Percentiles rank a stretch among this genome's conserved stretches.
phyloP scores from a whole-genome alignment of 2,113 vertebrate genomes.

The Mionectes macconnelli region DNA sequence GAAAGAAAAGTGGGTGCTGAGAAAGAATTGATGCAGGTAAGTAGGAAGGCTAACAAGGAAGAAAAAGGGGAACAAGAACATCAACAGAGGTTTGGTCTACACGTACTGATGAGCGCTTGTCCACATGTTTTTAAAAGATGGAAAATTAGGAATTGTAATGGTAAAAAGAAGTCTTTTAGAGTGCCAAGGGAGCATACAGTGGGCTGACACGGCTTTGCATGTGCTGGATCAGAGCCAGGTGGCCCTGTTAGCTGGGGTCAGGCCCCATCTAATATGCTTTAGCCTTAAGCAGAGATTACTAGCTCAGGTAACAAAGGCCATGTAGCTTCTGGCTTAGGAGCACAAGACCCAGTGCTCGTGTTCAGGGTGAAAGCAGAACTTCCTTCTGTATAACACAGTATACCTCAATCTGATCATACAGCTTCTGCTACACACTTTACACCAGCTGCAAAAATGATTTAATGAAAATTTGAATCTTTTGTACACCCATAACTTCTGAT shows the following conservation, averaged over 20 bases:
- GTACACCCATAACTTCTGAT: neutral
- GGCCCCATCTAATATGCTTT: neutral
- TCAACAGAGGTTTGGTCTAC: neutral
- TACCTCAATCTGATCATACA: fast-evolving
- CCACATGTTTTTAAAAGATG: neutral
- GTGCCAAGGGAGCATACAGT: neutral
- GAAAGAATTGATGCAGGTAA: neutral
- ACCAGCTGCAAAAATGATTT: neutral
- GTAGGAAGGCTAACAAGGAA: neutral
- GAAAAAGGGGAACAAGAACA: neutral
- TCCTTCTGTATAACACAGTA: neutral
- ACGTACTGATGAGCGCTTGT: neutral
- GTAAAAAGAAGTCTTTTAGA: neutral
- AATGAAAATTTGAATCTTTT: neutral
- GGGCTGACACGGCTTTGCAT: neutral
- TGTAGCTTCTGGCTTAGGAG: neutral
- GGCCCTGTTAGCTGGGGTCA: neutral
- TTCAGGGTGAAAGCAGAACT: neutral
- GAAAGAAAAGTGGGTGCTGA: neutral
- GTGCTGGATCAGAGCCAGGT: neutral
- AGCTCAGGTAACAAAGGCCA: neutral
- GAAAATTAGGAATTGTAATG: neutral
- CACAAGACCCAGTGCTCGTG: neutral
- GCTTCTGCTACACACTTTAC: neutral
- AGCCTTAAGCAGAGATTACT: neutral